Percentiles rank a stretch among this genome's conserved stretches.
Evolutionary conservation across 2,113 vertebrate species (phyloP).

Genomic region (Muntiacus reevesi): DNA sequence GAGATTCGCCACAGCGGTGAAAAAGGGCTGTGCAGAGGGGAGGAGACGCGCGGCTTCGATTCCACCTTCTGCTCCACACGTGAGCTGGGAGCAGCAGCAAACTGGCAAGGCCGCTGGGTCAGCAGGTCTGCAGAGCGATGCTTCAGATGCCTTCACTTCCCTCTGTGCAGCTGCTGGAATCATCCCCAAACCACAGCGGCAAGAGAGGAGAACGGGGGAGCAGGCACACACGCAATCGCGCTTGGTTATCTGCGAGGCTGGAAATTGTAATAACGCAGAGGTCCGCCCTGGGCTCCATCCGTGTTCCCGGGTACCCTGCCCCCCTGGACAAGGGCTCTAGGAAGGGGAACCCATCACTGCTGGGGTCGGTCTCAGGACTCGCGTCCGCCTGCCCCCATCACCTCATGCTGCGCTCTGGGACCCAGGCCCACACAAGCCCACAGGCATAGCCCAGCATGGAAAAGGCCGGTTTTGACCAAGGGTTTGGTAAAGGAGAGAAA

Average conservation of each 20-base stretch:
- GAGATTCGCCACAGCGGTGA: constrained; percentile 85
- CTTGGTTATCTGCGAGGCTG: constrained; percentile 86
- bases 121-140: constrained; percentile 90
- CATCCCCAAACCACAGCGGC: constrained; percentile 93
- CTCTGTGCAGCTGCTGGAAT: constrained; percentile 92
- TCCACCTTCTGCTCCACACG: constrained; percentile 92
- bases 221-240: constrained; percentile 67
- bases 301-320: constrained; percentile 66
- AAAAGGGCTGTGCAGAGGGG: constrained; percentile 81
- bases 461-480: background rate
- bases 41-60: constrained; percentile 86
- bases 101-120: constrained; percentile 87
- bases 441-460: background rate
- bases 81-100: constrained; percentile 86
- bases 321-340: background rate
- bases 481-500: background rate
- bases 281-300: constrained; percentile 73
- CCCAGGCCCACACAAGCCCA: background rate
- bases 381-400: background rate
- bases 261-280: constrained; percentile 82
- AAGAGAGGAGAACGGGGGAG: constrained; percentile 88
- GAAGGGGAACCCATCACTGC: background rate
- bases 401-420: background rate
- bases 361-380: background rate
- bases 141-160: constrained; percentile 91